phyloP scores from a whole-genome alignment of 1,140 invertebrate species.

The Gerris buenoi region DNA sequence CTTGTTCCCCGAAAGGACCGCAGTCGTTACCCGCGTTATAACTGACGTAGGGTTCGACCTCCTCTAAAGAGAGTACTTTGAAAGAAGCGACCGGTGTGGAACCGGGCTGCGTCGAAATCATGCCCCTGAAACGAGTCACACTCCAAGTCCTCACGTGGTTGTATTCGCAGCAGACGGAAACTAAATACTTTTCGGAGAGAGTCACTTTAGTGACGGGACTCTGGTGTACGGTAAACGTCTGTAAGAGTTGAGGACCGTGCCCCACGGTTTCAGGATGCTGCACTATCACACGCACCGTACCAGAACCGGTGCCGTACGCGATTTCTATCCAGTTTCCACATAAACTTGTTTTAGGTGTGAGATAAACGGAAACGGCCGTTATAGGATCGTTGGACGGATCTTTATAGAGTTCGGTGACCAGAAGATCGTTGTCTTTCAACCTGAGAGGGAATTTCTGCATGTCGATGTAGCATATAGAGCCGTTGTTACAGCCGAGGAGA shows the following conservation, averaged over 20 bases:
- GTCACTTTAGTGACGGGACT: slow-evolving; percentile 90
- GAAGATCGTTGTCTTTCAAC: slow-evolving; percentile 97
- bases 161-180: slow-evolving; percentile 94
- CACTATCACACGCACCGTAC: slow-evolving; percentile 89
- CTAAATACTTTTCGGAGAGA: slow-evolving; percentile 88
- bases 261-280: slow-evolving; percentile 97
- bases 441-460: slow-evolving; percentile 98
- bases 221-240: slow-evolving; percentile 95
- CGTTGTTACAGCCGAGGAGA: slow-evolving; percentile 85
- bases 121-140: slow-evolving; percentile 83
- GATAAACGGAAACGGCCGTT: slow-evolving; percentile 94
- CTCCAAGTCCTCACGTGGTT: slow-evolving; percentile 96
- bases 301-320: slow-evolving; percentile 91
- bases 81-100: slow-evolving; percentile 92
- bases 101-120: slow-evolving; percentile 93
- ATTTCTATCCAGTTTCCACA: slow-evolving; percentile 99
- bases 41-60: slow-evolving; percentile 57
- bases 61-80: slow-evolving; percentile 83
- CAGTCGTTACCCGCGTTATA: slow-evolving; percentile 66
- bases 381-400: slow-evolving; percentile 90
- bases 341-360: slow-evolving; percentile 92
- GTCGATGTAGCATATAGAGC: slow-evolving; percentile 69
- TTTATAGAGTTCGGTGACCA: slow-evolving; percentile 90
- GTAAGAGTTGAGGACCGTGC: slow-evolving; percentile 91
- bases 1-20: slow-evolving; percentile 91